Evolutionary conservation across 2,797 vertebrate species (phyloP).

Genomic region (Lithobates pipiens): DNA sequence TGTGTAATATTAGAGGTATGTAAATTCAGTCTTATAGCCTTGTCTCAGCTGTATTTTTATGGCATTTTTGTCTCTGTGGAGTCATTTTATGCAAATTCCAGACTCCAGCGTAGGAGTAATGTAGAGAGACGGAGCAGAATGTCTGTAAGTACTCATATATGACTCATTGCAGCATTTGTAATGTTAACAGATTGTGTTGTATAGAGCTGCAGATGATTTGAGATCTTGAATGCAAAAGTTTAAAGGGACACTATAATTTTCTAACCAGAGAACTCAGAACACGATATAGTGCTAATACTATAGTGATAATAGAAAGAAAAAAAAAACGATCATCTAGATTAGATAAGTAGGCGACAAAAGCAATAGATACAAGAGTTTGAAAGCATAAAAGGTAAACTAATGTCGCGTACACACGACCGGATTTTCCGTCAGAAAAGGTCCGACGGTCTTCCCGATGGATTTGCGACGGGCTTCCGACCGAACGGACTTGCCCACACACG

Average conservation of each 20-base stretch:
- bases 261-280: not conserved
- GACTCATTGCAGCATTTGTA: conserved; percentile 7
- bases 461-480: too few species aligned
- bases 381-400: too few species aligned
- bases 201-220: conserved; percentile 8
- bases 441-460: too few species aligned
- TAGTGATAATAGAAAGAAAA: too few species aligned
- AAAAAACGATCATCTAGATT: too few species aligned
- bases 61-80: not conserved
- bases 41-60: conserved; percentile 2
- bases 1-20: conserved; percentile 15
- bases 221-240: too few species aligned
- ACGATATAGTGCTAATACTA: too few species aligned
- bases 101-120: conserved; percentile 28
- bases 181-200: conserved; percentile 1
- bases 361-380: too few species aligned
- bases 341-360: too few species aligned
- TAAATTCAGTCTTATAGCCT: conserved; percentile 8
- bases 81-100: conserved; percentile 37
- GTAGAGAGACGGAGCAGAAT: not conserved
- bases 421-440: too few species aligned
- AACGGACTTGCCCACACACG: too few species aligned
- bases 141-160: conserved; percentile 8
- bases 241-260: not conserved
- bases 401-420: too few species aligned